Evolutionary conservation across 2,797 vertebrate species (phyloP).

Genomic region (Urosaurus nigricauda): DNA sequence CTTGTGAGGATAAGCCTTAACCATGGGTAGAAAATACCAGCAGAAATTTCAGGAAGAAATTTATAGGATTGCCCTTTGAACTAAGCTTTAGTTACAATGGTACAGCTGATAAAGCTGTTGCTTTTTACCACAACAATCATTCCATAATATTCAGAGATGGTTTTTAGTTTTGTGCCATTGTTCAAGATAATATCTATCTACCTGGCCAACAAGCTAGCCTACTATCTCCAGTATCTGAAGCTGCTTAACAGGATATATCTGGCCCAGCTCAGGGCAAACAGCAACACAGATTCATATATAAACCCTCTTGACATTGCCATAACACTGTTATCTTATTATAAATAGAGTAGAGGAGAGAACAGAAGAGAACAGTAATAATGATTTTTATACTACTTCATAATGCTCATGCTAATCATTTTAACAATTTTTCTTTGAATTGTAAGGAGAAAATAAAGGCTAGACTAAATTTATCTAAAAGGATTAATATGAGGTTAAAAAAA

Average conservation of each 20-base stretch:
- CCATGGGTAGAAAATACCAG: background rate
- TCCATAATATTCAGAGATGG: background rate
- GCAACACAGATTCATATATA: background rate
- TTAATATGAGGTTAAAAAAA: background rate
- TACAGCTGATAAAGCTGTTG: background rate
- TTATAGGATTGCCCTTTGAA: background rate
- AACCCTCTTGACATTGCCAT: background rate
- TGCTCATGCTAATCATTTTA: background rate
- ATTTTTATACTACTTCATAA: background rate
- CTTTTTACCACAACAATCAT: background rate
- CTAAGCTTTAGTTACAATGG: background rate
- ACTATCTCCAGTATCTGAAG: background rate
- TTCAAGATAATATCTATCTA: background rate
- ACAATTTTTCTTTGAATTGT: background rate
- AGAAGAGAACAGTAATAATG: background rate
- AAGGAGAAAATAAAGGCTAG: too few species aligned
- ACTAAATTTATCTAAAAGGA: too few species aligned
- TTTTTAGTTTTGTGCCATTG: background rate
- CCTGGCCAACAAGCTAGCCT: too few species aligned
- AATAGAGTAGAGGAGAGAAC: background rate
- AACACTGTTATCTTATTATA: background rate
- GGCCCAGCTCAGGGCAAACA: background rate
- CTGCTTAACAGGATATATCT: background rate
- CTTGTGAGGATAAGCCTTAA: background rate
- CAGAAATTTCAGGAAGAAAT: background rate